Evolutionary conservation across 2,888 invertebrate species (phyloP), one percentile per base, ranked within the genome.

Genomic region (Lycophotia porphyrea): DNA sequence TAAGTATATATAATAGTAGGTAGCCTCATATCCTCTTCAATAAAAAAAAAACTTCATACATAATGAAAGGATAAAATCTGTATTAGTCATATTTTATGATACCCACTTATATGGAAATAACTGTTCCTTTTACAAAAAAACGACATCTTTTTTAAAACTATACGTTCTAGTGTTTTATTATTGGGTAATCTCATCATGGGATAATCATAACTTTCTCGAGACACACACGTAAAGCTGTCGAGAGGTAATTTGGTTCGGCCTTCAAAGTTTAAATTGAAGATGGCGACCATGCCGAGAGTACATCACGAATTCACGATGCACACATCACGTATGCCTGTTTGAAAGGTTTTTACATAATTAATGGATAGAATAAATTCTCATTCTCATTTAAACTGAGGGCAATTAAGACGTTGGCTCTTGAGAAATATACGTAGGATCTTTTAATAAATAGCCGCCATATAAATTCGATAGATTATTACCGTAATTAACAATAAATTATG

Each of bases 191-290:
- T 70, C 44, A 64, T 63, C 70, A 74, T 61, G 61, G 61, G 67
- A 74, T 78, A 74, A 74, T 82, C 71, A 71, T 72, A 77, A 85
- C 83, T 83, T 83, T 81, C 83, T 63, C 78, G 31, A 52, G 39
- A 44, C 74, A 65, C 34, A 71, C 49, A 34, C 60, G 24, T 68
- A 27, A 66, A 73, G 64, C 71, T 77, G 73, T 81, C 77, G n/a
- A 67, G 58, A 73, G 63, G 39, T 80, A 85, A 85, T 83, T 84
- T 76, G 63, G 80, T 55, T 47, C 65, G 63, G 58, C 73, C 75
- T 76, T 76, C 74, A 65, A 81, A 78, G 55, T 82, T 80, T 76
- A 79, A 81, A 81, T 86, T 79, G 61, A 76, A 81, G 61, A 79
- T 76, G 70, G 68, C 44, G 63, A 63, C 63, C 39, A 63, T n/a